These are phyloP conservation scores for Phymorhynchus buccinoides DNA, from an alignment of 1,140 invertebrate genomes.

Conservation along the genomic window DNA sequence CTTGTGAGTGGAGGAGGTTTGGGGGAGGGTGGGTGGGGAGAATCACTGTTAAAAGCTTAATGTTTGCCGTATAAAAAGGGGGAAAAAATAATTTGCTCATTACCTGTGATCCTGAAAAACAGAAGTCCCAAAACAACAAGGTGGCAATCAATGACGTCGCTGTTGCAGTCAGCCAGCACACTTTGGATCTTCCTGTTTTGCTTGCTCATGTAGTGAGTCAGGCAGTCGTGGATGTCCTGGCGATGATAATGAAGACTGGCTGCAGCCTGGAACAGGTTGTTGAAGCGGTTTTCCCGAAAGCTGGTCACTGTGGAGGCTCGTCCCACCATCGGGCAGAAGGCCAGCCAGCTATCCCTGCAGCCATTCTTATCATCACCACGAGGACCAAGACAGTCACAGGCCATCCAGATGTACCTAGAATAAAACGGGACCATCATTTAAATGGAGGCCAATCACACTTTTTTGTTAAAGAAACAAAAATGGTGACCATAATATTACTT, in stretches of 20 bases:
- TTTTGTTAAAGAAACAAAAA: no score
- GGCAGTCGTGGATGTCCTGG: neutral
- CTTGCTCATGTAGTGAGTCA: neutral
- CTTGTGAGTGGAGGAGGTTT: no score
- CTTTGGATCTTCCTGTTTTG: neutral
- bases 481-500: no score
- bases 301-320: neutral
- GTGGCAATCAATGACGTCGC: neutral
- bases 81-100: neutral
- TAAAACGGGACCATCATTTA: neutral
- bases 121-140: neutral
- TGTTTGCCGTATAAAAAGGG: neutral
- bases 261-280: constrained; percentile 23
- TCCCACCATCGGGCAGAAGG: neutral
- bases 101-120: neutral
- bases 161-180: neutral
- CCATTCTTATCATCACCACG: constrained; percentile 36
- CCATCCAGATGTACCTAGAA: constrained; percentile 1
- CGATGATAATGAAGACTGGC: constrained; percentile 19
- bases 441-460: no score
- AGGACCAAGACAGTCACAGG: constrained; percentile 17
- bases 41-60: no score
- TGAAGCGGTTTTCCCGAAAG: constrained; percentile 1
- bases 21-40: no score
- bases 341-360: constrained; percentile 16